A percentile compares a stretch with the other conserved stretches of the same genome.
Conservation (phyloP, 2,888 invertebrate species). For the Operophtera brumata region DNA sequence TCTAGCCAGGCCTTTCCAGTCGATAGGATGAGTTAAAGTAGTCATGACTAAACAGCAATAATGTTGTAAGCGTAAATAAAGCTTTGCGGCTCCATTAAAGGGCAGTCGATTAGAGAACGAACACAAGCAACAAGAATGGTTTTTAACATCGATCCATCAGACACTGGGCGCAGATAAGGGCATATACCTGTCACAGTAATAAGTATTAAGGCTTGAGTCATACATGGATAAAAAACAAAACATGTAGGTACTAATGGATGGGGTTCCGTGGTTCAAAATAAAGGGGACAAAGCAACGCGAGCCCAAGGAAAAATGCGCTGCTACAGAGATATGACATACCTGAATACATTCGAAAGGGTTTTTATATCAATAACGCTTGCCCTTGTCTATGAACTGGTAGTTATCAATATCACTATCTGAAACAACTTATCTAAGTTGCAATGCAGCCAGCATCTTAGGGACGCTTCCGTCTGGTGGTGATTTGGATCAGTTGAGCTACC, state of each 20-base stretch:
- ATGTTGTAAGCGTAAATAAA: slow-evolving; percentile 43
- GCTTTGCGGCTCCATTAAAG: slow-evolving; percentile 56
- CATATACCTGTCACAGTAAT: slow-evolving; percentile 70
- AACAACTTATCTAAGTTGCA: too few relatives aligned
- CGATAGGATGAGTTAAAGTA: slow-evolving; percentile 8
- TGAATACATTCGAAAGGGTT: not conserved
- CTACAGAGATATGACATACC: not conserved
- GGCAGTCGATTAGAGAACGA: slow-evolving; percentile 56
- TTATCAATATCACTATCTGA: too few relatives aligned
- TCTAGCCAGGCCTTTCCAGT: too few relatives aligned
- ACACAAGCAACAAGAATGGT: slow-evolving; percentile 56
- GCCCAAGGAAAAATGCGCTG: not conserved
- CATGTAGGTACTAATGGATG: slow-evolving; percentile 42
- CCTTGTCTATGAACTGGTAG: too few relatives aligned
- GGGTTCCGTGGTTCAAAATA: slow-evolving; percentile 34
- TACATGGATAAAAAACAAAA: slow-evolving; percentile 40
- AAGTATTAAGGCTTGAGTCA: slow-evolving; percentile 62
- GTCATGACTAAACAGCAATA: slow-evolving; percentile 39
- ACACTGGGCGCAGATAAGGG: slow-evolving; percentile 61
- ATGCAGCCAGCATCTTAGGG: too few relatives aligned
- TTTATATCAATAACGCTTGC: not conserved
- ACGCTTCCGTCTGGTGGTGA: too few relatives aligned
- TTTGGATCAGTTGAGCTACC: too few relatives aligned
- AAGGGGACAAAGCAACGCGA: not conserved
- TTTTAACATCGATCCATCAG: slow-evolving; percentile 73